Conservation (phyloP, 2,113 vertebrate genomes). For the Sylvia atricapilla region DNA sequence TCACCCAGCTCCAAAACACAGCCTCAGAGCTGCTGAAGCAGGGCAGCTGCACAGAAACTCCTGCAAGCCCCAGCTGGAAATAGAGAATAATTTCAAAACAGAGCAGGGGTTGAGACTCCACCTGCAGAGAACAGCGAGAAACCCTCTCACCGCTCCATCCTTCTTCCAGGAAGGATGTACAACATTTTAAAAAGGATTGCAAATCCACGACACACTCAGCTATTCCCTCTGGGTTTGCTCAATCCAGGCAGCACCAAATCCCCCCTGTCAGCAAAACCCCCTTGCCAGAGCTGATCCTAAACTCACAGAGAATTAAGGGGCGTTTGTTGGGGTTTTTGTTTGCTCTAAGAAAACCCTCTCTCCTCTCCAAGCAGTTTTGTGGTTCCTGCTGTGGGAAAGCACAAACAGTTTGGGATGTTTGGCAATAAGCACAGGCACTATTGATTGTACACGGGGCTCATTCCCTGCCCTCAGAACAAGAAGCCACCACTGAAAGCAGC, state of each 20-base stretch:
- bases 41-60: neutral
- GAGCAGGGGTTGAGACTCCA: neutral
- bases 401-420: neutral
- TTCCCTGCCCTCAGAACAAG: neutral
- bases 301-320: neutral
- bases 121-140: neutral
- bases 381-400: neutral
- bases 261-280: neutral
- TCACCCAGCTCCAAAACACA: neutral
- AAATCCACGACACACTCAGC: neutral
- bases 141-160: neutral
- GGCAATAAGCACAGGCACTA: neutral
- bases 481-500: neutral
- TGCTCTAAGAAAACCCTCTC: neutral
- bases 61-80: neutral
- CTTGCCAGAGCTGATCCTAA: neutral
- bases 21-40: neutral
- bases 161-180: neutral
- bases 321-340: rapidly evolving
- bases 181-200: neutral
- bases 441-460: rapidly evolving
- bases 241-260: neutral
- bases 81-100: rapidly evolving
- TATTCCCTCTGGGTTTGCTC: neutral
- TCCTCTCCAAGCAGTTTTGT: neutral